phyloP scores from a whole-genome alignment of 2,797 vertebrate species.

The Hipposideros larvatus region DNA sequence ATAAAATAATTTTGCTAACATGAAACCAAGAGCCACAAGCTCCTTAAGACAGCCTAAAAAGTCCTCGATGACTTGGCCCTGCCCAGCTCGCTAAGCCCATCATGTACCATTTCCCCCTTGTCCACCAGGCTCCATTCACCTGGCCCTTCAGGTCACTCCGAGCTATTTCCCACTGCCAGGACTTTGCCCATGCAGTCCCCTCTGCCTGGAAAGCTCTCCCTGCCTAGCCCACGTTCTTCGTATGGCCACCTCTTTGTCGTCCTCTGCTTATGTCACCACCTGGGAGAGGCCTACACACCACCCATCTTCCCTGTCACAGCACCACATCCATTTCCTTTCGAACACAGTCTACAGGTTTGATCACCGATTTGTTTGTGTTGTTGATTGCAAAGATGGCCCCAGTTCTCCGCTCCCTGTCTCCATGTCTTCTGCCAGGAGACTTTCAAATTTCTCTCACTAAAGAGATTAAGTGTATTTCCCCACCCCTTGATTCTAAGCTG shows the following conservation, averaged over 20 bases:
- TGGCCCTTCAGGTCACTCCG: not conserved
- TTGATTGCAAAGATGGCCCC: too few relatives aligned
- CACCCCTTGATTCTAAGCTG: not conserved
- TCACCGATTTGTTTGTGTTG: not conserved
- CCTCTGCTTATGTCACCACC: not conserved
- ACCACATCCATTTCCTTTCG: not conserved
- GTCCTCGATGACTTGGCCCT: not conserved
- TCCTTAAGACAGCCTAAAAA: not conserved
- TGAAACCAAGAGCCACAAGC: not conserved
- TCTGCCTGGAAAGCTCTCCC: not conserved
- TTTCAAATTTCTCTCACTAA: not conserved
- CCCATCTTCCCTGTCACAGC: not conserved
- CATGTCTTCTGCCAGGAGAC: not conserved
- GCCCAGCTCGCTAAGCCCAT: not conserved
- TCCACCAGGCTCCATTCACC: not conserved
- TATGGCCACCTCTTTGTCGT: not conserved
- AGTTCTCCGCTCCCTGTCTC: not conserved
- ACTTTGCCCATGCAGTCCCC: not conserved
- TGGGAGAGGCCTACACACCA: fast-evolving
- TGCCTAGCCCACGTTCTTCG: not conserved
- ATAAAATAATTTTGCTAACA: not conserved
- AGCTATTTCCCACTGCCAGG: not conserved
- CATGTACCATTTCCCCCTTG: not conserved
- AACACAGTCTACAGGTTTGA: not conserved
- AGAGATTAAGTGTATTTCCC: not conserved